Evolutionary conservation across 2,888 invertebrate species (phyloP), one percentile per base, ranked within the genome.

Genomic region (Parapristionchus giblindavisi): DNA sequence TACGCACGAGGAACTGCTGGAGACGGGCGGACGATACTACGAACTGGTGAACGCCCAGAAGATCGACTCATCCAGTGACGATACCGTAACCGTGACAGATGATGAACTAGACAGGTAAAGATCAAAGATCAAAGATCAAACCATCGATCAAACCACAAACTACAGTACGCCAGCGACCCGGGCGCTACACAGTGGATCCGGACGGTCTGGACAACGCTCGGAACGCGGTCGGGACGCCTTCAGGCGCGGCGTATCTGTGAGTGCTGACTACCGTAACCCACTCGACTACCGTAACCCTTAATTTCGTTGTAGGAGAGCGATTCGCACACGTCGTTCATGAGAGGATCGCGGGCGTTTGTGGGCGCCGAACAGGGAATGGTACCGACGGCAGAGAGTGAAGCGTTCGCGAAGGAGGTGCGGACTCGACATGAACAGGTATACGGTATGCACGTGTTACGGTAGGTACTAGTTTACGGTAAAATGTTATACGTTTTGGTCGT

Each of bases 1-100:
- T 27, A 71, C 70, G 21, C 70, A 71, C 56, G 70, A 71, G 27
- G 70, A 40, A 0, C 56, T 71, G 14, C 54, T 71, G 24, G 54
- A 36, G 4, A 36, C 34, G 70, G 70, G 70, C 40, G 70, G 70
- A 3, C 70, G 70, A 17, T 71, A 71, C 40, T 56, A 34, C 40
- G 70, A 71, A 32, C 70, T 71, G 38, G 70, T 71, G 56, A 71
- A 71, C 48, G 70, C 70, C 29, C 70, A 71, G 70, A 71, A 71
- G 56, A 54, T 71, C 40, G 56, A 71, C n/a, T 54, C 38, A 4
- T 38, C 36, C 56, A 40, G 38, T 40, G 40, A 8, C 17, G 70
- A 71, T 56, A 38, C 54, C 21, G 56, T 38, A 54, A 40, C 56
- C 27, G 56, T 38, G n/a, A 40, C 56, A 24, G 70, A 54, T 17